Evolutionary conservation across 2,888 invertebrate species (phyloP).

Genomic region (Nomada ferruginata): DNA sequence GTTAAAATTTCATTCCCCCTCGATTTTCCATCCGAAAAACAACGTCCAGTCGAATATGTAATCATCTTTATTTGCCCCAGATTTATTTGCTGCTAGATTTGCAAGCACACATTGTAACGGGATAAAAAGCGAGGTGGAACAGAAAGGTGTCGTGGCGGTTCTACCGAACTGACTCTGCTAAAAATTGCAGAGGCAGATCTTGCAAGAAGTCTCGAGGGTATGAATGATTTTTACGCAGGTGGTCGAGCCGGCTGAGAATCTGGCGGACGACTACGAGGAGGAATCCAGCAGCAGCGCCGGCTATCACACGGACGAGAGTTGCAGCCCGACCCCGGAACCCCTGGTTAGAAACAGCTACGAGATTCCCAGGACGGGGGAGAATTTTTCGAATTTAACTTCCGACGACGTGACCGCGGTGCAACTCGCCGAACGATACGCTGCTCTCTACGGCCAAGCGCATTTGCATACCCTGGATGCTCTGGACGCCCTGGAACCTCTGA

Average conservation of each 20-base stretch:
- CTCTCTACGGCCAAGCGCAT: slow-evolving; percentile 93
- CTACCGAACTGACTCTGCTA: background rate
- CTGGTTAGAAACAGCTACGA: slow-evolving; percentile 45
- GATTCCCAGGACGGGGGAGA: slow-evolving; percentile 36
- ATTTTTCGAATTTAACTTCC: slow-evolving; percentile 54
- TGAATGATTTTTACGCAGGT: slow-evolving; percentile 41
- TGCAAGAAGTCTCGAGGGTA: background rate
- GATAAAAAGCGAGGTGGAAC: too few relatives aligned
- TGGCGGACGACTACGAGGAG: slow-evolving; percentile 78
- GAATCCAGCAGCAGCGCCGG: slow-evolving; percentile 81
- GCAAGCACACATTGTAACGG: too few relatives aligned
- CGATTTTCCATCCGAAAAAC: too few relatives aligned
- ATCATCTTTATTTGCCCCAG: too few relatives aligned
- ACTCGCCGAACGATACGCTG: slow-evolving; percentile 92
- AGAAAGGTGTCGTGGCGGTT: background rate
- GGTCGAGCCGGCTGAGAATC: slow-evolving; percentile 77
- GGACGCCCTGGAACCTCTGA: slow-evolving; percentile 91
- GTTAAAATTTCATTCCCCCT: too few relatives aligned
- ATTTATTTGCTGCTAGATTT: too few relatives aligned
- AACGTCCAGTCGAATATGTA: too few relatives aligned
- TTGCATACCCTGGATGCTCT: slow-evolving; percentile 94
- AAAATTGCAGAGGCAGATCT: background rate
- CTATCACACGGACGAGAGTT: slow-evolving; percentile 82
- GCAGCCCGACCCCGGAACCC: slow-evolving; percentile 81
- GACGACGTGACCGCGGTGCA: slow-evolving; percentile 74